A percentile compares a stretch with the other conserved stretches of the same genome.
These are phyloP conservation scores for Melanotaenia duboulayi DNA, from an alignment of 2,113 vertebrate genomes.

Conservation along the genomic window DNA sequence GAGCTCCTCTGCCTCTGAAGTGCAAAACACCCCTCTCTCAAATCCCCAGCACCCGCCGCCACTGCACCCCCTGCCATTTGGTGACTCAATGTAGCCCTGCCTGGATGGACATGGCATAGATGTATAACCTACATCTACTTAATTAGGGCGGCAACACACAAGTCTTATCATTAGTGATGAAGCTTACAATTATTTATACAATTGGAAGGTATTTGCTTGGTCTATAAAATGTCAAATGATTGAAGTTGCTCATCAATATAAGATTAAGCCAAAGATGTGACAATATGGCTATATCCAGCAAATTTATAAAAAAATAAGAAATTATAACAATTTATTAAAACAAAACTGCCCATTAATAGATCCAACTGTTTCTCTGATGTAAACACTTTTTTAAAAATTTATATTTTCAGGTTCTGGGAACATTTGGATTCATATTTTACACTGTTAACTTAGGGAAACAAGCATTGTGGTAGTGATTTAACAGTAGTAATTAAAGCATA, in stretches of 20 bases:
- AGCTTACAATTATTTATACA: not conserved
- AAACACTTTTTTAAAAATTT: too few species aligned
- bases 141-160: not conserved
- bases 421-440: not conserved
- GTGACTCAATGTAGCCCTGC: slow-evolving; percentile 41
- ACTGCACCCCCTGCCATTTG: slow-evolving; percentile 78
- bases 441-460: too few species aligned
- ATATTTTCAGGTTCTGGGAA: too few species aligned
- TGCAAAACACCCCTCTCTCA: slow-evolving; percentile 65
- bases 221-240: not conserved
- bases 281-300: too few species aligned
- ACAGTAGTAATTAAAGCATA: too few species aligned
- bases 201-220: not conserved
- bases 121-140: not conserved
- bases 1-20: slow-evolving; percentile 74
- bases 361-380: not conserved
- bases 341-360: not conserved
- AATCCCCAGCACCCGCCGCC: slow-evolving; percentile 53
- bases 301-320: too few species aligned
- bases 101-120: slow-evolving; percentile 5
- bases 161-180: not conserved
- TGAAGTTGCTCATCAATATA: not conserved
- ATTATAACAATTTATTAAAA: not conserved
- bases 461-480: too few species aligned
- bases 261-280: not conserved